Conservation (phyloP, 2,888 invertebrate genomes). For the Chirona hameri region DNA sequence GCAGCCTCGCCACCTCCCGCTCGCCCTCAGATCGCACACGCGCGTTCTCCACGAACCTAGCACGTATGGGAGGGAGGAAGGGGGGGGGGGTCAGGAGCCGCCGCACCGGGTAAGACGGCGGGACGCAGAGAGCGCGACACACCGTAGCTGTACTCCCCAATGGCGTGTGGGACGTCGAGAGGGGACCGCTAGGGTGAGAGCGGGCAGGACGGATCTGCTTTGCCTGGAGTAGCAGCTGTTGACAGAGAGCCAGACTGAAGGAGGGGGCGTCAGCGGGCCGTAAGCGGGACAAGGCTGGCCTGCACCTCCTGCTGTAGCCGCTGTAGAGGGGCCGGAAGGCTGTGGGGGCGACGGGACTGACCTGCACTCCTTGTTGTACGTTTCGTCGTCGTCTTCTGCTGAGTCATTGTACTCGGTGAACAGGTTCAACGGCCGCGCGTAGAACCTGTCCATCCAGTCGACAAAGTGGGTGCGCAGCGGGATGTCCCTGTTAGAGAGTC, state of each 20-base stretch:
- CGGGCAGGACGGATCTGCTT: background rate
- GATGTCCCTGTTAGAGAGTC: background rate
- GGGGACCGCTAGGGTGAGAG: background rate
- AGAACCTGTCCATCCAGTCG: conserved; percentile 12
- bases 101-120: background rate
- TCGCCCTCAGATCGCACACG: conserved; percentile 61
- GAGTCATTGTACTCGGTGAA: conserved; percentile 7
- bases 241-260: no score
- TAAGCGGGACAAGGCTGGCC: no score
- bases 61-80: background rate
- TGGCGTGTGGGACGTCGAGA: background rate
- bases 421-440: conserved; percentile 24
- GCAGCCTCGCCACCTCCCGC: conserved; percentile 31
- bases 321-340: no score
- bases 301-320: background rate
- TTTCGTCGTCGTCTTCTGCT: conserved; percentile 10
- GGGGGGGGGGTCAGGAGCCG: background rate
- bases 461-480: background rate
- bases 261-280: no score
- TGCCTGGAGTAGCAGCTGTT: no score
- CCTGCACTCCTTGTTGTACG: conserved; percentile 22
- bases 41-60: conserved; percentile 53
- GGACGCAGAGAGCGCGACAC: background rate
- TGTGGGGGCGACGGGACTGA: background rate
- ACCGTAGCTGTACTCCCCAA: no score